Evolutionary conservation across 2,888 invertebrate genomes (phyloP).

Genomic region (Steinernema scapterisci): DNA sequence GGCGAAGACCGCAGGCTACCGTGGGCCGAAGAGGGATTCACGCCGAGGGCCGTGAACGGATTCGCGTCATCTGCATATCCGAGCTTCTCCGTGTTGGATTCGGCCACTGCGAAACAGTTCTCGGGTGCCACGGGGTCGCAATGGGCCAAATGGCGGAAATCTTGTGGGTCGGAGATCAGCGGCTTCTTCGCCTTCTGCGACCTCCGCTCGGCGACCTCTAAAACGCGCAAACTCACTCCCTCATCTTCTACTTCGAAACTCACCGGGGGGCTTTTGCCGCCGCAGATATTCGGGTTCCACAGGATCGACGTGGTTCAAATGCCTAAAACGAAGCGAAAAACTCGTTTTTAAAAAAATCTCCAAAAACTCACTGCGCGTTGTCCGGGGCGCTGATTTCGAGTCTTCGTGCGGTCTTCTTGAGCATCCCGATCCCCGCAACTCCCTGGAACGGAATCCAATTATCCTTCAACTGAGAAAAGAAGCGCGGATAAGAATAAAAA

Average conservation of each 20-base stretch:
- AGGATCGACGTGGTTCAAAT: constrained; percentile 2
- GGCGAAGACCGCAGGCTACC: neutral
- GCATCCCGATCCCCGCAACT: no score
- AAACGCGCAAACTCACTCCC: neutral
- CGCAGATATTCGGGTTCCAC: constrained; percentile 24
- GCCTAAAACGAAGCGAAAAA: neutral
- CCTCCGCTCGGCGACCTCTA: constrained; percentile 20
- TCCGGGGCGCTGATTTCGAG: constrained; percentile 11
- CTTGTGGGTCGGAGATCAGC: constrained; percentile 1
- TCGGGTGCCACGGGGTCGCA: neutral
- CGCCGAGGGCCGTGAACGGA: neutral
- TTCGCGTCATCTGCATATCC: constrained; percentile 19
- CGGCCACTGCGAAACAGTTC: neutral
- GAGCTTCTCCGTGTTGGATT: constrained; percentile 2
- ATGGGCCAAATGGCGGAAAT: constrained; percentile 14
- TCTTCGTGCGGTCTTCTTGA: constrained; percentile 13
- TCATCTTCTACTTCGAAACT: neutral
- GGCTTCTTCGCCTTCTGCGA: neutral
- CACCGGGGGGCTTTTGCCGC: constrained; percentile 24
- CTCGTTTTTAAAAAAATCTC: neutral
- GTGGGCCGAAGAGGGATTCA: neutral
- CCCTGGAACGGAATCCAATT: no score
- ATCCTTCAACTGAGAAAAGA: no score
- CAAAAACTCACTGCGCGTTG: neutral
- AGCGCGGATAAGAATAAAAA: no score